phyloP scores from a whole-genome alignment of 1,140 invertebrate genomes.

The Apis dorsata region DNA sequence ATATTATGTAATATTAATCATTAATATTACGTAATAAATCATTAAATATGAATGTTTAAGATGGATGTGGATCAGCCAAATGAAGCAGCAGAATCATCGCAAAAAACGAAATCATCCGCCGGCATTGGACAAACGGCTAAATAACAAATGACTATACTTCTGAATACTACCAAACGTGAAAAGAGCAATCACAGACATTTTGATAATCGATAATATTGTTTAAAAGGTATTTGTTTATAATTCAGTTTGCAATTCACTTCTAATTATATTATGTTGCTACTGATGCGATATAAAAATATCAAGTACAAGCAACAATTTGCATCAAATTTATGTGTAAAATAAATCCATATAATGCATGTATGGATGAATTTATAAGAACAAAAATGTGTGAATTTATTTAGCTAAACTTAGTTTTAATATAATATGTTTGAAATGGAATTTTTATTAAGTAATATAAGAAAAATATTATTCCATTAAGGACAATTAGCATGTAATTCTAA shows the following conservation, averaged over 20 bases:
- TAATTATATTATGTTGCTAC: conserved; percentile 17
- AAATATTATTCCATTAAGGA: conserved; percentile 15
- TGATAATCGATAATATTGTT: conserved; percentile 56
- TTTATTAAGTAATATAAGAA: conserved; percentile 5
- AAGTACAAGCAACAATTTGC: conserved; percentile 17
- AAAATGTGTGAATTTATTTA: conserved; percentile 32
- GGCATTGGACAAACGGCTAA: conserved; percentile 73
- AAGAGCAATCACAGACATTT: conserved; percentile 55
- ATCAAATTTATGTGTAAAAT: conserved; percentile 16
- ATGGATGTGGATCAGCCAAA: conserved; percentile 76
- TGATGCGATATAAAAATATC: neutral
- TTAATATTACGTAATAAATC: neutral
- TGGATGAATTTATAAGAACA: conserved; percentile 8
- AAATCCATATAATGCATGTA: conserved; percentile 14
- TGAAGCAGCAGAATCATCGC: conserved; percentile 75
- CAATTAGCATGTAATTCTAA: neutral
- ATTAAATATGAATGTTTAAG: conserved; percentile 58
- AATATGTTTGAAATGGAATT: conserved; percentile 16
- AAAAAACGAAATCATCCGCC: conserved; percentile 73
- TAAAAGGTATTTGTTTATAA: conserved; percentile 46
- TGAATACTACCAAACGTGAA: conserved; percentile 66
- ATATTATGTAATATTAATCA: neutral
- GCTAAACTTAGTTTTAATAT: conserved; percentile 26
- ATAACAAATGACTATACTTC: conserved; percentile 74
- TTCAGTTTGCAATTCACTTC: conserved; percentile 23